Conservation (phyloP, 2,888 invertebrate genomes). For the Homarus gammarus region DNA sequence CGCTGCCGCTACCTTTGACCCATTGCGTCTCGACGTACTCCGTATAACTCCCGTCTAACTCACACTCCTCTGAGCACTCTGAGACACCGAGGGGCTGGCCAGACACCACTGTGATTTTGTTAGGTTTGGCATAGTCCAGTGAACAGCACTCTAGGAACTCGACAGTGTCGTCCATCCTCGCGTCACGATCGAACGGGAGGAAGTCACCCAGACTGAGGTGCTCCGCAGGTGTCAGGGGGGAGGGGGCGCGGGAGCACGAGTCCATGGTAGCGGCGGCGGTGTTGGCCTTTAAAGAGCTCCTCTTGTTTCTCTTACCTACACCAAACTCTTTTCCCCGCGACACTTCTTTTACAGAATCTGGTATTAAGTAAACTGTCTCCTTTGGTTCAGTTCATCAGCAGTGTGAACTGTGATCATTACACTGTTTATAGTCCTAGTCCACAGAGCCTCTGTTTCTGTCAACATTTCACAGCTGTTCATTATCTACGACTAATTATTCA, state of each 20-base stretch:
- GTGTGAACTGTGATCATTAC: background rate
- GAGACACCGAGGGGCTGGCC: slow-evolving; percentile 1
- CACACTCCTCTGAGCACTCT: slow-evolving; percentile 44
- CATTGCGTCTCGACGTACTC: slow-evolving; percentile 59
- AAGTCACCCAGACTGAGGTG: slow-evolving; percentile 31
- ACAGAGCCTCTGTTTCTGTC: background rate
- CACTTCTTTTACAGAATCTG: background rate
- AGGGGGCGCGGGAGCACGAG: slow-evolving; percentile 8
- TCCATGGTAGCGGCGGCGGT: background rate
- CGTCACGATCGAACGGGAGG: slow-evolving; percentile 41
- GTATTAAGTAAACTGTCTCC: background rate
- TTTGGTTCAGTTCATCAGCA: background rate
- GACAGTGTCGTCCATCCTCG: slow-evolving; percentile 34
- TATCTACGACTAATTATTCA: background rate
- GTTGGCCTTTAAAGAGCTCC: slow-evolving; percentile 1
- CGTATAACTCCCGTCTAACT: slow-evolving; percentile 54
- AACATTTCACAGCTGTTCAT: background rate
- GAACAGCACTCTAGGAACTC: slow-evolving; percentile 56
- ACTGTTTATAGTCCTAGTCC: background rate
- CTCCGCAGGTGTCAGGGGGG: slow-evolving; percentile 32
- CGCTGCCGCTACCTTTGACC: slow-evolving; percentile 49
- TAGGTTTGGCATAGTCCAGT: slow-evolving; percentile 19
- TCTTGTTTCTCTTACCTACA: background rate
- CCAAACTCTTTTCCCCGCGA: background rate
- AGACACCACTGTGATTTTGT: slow-evolving; percentile 43